Base-by-base conservation (phyloP, 2,888 invertebrate genomes). In the Sinopyrophorus schimmeli region DNA sequence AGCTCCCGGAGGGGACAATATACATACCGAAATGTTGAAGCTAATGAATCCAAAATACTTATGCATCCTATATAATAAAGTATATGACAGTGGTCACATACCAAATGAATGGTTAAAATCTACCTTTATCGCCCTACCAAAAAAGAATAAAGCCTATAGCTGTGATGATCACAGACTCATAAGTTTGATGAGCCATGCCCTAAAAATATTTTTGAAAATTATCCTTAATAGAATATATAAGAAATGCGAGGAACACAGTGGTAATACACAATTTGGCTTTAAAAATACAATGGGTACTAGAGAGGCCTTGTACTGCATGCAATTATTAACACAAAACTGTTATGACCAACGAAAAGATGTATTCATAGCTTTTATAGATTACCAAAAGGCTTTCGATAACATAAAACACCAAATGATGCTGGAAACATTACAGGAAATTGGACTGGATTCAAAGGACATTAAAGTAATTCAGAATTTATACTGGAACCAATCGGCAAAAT, bases 211-310 rank as follows among this genome's bases (percentile, higher is more conserved):
- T 26, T 26, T n/a, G n/a, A 28, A 12, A 28, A n/a, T 28, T 5
- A 28, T 28, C 7, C 15, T 15, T 3, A 14, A 28, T 2, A 28
- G 14, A 28, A 15, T 28, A 14, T 28, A 15, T 2, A 7, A 3
- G 15, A 3, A 14, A 28, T 28, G 12, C 1, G 14, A 28, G 15
- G 14, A 14, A 2, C 12, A 15, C 3, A 28, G 12, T 3, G 12
- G 7, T 15, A 28, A 28, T 28, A 28, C 15, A 28, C 14, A 28
- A 7, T 28, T 28, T 10, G 15, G 28, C 12, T 28, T 28, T 10
- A 28, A 7, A 28, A 28, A 4, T 28, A 10, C 14, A 14, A 15
- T 28, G 12, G 28, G 2, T 5, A 28, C 7, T 14, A 15, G 28
- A 14, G 7, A 28, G 28, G 14, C 14, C 9, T 9, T 28, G 15